Evolutionary conservation across 2,113 vertebrate genomes (phyloP).

Genomic region (Mandrillus leucophaeus): DNA sequence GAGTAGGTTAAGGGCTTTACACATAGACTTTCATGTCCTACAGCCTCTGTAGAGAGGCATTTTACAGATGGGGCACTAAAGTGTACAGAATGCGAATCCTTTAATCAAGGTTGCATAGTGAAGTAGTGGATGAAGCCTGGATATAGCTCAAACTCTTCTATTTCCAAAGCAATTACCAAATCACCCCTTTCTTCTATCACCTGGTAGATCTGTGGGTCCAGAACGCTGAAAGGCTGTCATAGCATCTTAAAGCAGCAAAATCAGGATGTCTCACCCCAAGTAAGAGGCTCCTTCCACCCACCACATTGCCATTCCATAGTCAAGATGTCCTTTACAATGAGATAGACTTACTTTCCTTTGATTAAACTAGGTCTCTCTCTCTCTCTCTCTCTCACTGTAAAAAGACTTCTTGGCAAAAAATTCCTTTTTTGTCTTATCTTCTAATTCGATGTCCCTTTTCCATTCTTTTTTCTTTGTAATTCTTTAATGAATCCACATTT

Average conservation of each 20-base stretch:
- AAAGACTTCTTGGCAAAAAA: not conserved
- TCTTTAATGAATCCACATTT: constrained; percentile 66
- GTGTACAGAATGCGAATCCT: not conserved
- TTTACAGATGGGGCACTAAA: not conserved
- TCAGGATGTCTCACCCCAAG: not conserved
- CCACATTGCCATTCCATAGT: not conserved
- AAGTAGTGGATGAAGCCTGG: not conserved
- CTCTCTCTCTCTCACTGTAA: not conserved
- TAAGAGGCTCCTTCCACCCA: not conserved
- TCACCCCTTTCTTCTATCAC: not conserved
- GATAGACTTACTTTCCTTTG: not conserved
- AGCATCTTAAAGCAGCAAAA: not conserved
- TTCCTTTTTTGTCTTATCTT: constrained; percentile 21
- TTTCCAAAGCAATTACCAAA: not conserved
- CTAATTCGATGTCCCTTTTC: constrained; percentile 2
- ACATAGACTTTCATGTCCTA: not conserved
- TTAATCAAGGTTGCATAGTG: not conserved
- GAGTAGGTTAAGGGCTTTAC: not conserved
- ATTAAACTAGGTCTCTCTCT: not conserved
- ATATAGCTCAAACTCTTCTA: not conserved
- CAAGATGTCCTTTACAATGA: not conserved
- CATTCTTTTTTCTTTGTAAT: constrained; percentile 51
- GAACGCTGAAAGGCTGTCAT: not conserved
- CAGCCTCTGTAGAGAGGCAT: not conserved
- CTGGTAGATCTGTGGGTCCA: not conserved